Conservation (phyloP, 2,888 invertebrate species). For the Pycnomerus fuliginosus region DNA sequence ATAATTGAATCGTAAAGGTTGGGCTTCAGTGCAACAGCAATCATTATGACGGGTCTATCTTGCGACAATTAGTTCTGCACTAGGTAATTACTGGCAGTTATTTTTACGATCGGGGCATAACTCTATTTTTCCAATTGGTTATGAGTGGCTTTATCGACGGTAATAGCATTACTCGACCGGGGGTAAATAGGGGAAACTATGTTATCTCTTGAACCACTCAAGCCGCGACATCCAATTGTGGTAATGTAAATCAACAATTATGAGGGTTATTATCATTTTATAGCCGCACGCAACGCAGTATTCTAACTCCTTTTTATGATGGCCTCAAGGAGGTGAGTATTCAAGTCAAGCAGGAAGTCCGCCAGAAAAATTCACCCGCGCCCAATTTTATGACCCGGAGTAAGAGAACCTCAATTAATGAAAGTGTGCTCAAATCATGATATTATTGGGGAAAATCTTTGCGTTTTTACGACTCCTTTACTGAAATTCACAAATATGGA, state of each 20-base stretch:
- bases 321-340: too few relatives aligned
- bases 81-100: neutral
- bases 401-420: too few relatives aligned
- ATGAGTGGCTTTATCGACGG: neutral
- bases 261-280: neutral
- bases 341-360: too few relatives aligned
- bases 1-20: conserved; percentile 23
- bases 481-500: too few relatives aligned
- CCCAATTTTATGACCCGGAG: too few relatives aligned
- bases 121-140: neutral
- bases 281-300: too few relatives aligned
- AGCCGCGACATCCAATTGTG: conserved; percentile 1
- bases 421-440: too few relatives aligned
- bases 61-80: neutral
- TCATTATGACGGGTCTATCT: neutral
- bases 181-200: conserved; percentile 10
- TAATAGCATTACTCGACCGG: conserved; percentile 10
- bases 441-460: too few relatives aligned
- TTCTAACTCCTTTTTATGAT: too few relatives aligned
- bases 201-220: conserved; percentile 16
- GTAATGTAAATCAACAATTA: conserved; percentile 1
- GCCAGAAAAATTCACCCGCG: too few relatives aligned
- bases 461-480: too few relatives aligned
- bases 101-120: neutral
- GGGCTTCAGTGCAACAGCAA: neutral